Base-by-base conservation (phyloP, 1,140 invertebrate species). In the Heliconius nattereri region DNA sequence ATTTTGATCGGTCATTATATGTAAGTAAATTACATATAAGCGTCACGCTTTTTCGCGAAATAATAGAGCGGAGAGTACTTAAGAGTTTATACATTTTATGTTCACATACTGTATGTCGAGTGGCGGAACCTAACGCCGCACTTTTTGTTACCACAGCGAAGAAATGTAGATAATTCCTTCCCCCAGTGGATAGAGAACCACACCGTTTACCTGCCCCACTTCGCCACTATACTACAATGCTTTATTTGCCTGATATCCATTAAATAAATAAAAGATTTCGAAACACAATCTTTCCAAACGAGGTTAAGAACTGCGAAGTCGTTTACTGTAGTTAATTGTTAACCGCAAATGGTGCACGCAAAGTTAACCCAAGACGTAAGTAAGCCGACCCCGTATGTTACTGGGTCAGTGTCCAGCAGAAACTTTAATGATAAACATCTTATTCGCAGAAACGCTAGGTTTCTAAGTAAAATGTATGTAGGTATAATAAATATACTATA, bases 331-430 rank as follows among this genome's bases (percentile, higher is more conserved):
- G 60, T 66, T 66, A 66, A 66, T 66, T 66, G 60, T 66, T 66
- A 66, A 66, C 60, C 60, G 60, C 60, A 29, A 66, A 66, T 66
- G 60, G 60, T 26, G 29, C 76, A 78, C 76, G 49, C 76, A 72
- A 78, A 72, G 26, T 37, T 78, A 78, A 54, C 60, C 76, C 23
- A 73, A 45, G 66, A 37, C 40, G 35, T 72, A 52, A 72, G 66
- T 78, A 35, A 72, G 66, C 71, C 37, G 66, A 71, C 76, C 70
- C 23, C 60, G 32, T 77, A 29, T 60, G 35, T 77, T 57, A 52
- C 70, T 72, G 20, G 76, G 45, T 45, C 70, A 73, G 37, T 73
- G 49, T 49, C 72, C 49, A 26, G 5, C 35, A 16, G 19, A 45
- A 73, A 66, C 60, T 23, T 66, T 29, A 29, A 29, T 29, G 23